These are phyloP conservation scores for Molorchus minor DNA, from an alignment of 2,888 invertebrate species.

Conservation along the genomic window DNA sequence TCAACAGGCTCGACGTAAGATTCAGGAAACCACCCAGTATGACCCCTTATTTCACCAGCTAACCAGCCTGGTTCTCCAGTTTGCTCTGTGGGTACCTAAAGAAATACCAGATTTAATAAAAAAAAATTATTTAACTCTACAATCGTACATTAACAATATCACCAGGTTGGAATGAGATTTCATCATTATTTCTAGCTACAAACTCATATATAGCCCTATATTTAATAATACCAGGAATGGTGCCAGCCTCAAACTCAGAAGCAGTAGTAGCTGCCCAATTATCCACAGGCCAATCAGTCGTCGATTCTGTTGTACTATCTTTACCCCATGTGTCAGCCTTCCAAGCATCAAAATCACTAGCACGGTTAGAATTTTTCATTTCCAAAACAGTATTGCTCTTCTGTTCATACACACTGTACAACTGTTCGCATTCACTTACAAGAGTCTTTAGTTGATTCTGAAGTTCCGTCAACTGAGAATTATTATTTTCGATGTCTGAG, in stretches of 20 bases:
- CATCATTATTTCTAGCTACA: slow-evolving; percentile 89
- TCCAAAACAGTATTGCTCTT: slow-evolving; percentile 65
- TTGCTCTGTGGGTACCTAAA: slow-evolving; percentile 75
- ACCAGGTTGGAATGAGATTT: slow-evolving; percentile 92
- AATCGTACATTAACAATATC: slow-evolving; percentile 83
- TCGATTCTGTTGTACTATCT: slow-evolving; percentile 41
- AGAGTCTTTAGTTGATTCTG: slow-evolving; percentile 74
- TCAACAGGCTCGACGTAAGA: slow-evolving; percentile 88
- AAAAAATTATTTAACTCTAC: slow-evolving; percentile 13
- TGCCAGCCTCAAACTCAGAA: slow-evolving; percentile 52
- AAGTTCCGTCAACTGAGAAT: slow-evolving; percentile 77
- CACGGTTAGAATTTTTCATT: slow-evolving; percentile 60
- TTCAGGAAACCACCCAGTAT: slow-evolving; percentile 96
- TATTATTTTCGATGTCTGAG: slow-evolving; percentile 83
- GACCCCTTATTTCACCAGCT: slow-evolving; percentile 89
- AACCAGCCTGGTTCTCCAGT: slow-evolving; percentile 98
- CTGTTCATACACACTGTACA: slow-evolving; percentile 75
- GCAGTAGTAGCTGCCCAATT: slow-evolving; percentile 51
- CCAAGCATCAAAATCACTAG: slow-evolving; percentile 68
- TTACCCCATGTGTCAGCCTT: slow-evolving; percentile 64
- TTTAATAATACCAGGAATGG: slow-evolving; percentile 67
- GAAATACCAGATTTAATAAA: slow-evolving; percentile 1
- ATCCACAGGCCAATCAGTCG: slow-evolving; percentile 65
- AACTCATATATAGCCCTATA: slow-evolving; percentile 96
- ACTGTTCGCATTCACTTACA: slow-evolving; percentile 73